These are phyloP conservation scores for Erpetoichthys calabaricus DNA, from an alignment of 2,797 vertebrate species.

Conservation along the genomic window DNA sequence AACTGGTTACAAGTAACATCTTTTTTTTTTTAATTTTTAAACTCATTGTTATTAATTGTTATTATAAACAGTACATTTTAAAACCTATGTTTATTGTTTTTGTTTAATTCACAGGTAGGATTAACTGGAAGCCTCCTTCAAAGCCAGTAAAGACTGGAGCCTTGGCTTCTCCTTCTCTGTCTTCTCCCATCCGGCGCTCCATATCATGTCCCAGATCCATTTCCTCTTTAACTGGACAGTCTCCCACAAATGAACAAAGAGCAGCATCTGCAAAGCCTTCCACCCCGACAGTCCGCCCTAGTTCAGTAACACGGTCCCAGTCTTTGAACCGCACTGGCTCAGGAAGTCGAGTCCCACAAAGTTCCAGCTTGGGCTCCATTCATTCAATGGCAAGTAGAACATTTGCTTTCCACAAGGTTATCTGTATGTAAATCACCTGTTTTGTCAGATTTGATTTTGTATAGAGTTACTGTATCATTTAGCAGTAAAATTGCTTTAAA, in stretches of 20 bases:
- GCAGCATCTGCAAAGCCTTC: slow-evolving; percentile 44
- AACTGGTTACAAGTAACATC: no score
- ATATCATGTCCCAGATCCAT: slow-evolving; percentile 93
- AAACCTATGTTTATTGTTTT: neutral
- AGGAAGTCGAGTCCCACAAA: slow-evolving; percentile 52
- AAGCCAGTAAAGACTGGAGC: slow-evolving; percentile 51
- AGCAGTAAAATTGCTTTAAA: no score
- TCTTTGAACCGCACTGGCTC: slow-evolving; percentile 78
- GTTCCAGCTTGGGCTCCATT: slow-evolving; percentile 54
- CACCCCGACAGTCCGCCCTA: slow-evolving; percentile 36
- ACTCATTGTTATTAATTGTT: no score
- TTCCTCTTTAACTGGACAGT: slow-evolving; percentile 56
- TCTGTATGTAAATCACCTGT: no score
- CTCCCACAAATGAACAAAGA: slow-evolving; percentile 54
- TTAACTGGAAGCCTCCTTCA: slow-evolving; percentile 54
- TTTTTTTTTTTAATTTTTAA: no score
- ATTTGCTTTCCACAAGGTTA: neutral
- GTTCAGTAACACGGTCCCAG: slow-evolving; percentile 70
- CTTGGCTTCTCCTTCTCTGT: slow-evolving; percentile 43
- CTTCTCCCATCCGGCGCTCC: slow-evolving; percentile 77
- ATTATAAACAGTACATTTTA: no score
- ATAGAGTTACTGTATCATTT: no score
- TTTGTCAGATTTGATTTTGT: no score
- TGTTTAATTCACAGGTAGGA: slow-evolving; percentile 40
- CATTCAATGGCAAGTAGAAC: slow-evolving; percentile 63